Conservation (phyloP, 2,113 vertebrate genomes). For the Maccullochella peelii region DNA sequence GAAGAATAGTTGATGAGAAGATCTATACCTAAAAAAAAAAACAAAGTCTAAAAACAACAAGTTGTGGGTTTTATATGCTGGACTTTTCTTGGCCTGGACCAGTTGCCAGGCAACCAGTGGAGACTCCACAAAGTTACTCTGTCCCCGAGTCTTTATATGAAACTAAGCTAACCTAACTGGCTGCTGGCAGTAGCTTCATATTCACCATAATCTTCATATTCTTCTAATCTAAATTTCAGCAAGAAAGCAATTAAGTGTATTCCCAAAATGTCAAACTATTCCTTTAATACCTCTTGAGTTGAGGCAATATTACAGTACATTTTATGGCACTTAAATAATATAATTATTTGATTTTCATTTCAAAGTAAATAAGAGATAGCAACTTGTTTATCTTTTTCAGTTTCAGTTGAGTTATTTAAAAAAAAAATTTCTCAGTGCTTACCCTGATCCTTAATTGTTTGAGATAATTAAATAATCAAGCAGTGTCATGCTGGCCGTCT, state of each 20-base stretch:
- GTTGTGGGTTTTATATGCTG: not conserved
- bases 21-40: no score
- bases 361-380: not conserved
- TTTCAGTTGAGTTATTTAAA: no score
- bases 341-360: no score
- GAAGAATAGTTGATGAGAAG: no score
- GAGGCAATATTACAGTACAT: no score
- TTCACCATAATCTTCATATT: not conserved
- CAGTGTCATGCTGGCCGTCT: not conserved
- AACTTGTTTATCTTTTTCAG: not conserved
- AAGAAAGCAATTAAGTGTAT: no score
- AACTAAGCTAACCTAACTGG: not conserved
- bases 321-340: no score
- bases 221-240: not conserved
- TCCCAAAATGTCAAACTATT: no score
- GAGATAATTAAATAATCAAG: not conserved
- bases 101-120: not conserved
- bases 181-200: not conserved
- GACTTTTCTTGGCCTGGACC: no score
- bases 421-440: not conserved
- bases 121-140: not conserved
- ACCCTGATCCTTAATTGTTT: not conserved
- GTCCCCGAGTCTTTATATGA: not conserved
- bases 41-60: no score
- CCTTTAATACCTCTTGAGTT: no score